Conservation (phyloP, 2,797 vertebrate species). For the Lates japonicus region DNA sequence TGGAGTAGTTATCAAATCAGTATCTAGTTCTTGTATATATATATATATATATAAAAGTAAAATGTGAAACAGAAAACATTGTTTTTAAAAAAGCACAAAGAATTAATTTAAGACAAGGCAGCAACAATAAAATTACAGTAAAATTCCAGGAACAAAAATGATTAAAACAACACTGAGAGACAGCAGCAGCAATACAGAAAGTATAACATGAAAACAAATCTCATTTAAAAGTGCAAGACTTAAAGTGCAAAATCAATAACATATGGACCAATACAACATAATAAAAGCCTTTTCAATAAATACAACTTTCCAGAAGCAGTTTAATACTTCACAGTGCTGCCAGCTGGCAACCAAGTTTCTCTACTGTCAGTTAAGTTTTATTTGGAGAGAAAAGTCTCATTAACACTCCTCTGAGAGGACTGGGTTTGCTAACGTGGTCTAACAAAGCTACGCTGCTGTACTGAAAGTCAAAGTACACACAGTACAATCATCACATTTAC, state of each 20-base stretch:
- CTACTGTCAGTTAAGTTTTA: background rate
- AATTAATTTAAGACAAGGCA: background rate
- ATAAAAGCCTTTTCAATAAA: slow-evolving; percentile 2
- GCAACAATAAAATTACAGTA: background rate
- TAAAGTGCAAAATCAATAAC: background rate
- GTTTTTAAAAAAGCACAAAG: background rate
- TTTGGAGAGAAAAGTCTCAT: background rate
- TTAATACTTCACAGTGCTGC: background rate
- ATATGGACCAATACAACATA: background rate
- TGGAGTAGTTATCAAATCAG: background rate
- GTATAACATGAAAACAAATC: background rate
- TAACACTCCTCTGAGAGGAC: too few species aligned
- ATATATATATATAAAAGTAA: too few species aligned
- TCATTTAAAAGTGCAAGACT: background rate
- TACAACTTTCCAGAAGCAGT: slow-evolving; percentile 1
- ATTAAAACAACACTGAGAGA: background rate
- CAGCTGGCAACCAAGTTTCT: background rate
- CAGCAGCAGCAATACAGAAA: background rate
- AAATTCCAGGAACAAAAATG: background rate
- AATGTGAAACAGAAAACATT: background rate
- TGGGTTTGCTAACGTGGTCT: background rate
- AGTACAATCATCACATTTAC: background rate
- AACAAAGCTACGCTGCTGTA: background rate
- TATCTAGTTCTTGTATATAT: background rate
- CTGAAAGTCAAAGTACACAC: too few species aligned